Percentiles rank a stretch among this genome's conserved stretches.
These are phyloP conservation scores for Acronicta psi DNA, from an alignment of 2,888 invertebrate genomes.

Conservation along the genomic window DNA sequence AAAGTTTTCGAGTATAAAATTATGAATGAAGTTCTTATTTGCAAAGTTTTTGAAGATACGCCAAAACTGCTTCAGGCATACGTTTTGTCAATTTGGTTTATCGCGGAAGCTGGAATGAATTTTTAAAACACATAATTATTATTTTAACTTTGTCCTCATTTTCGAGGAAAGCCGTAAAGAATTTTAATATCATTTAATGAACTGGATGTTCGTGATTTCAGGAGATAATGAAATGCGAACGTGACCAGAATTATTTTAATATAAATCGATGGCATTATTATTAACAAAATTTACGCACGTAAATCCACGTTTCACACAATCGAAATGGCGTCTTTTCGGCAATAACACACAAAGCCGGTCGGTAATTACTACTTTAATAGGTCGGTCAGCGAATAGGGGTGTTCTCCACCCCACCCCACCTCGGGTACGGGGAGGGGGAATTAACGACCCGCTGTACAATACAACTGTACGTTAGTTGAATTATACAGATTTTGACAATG, in stretches of 20 bases:
- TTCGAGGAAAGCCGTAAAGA: neutral
- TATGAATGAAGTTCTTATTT: conserved; percentile 49
- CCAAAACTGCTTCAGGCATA: conserved; percentile 49
- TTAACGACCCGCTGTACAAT: conserved; percentile 71
- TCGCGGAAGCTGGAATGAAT: conserved; percentile 11
- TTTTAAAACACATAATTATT: conserved; percentile 4
- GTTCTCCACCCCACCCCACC: conserved; percentile 38
- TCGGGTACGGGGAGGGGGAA: conserved; percentile 44
- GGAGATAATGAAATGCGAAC: conserved; percentile 5
- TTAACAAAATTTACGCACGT: conserved; percentile 17
- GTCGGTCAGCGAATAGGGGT: conserved; percentile 76
- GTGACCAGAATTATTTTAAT: conserved; percentile 15
- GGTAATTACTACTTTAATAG: conserved; percentile 86
- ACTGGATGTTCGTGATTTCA: conserved; percentile 1
- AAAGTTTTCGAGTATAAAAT: conserved; percentile 47
- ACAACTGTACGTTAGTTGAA: conserved; percentile 74
- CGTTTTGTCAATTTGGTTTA: conserved; percentile 41
- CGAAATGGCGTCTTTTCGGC: conserved; percentile 78
- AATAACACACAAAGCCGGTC: conserved; percentile 79
- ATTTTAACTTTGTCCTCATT: too few species aligned
- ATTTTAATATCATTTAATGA: neutral
- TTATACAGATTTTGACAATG: conserved; percentile 76
- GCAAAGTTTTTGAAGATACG: conserved; percentile 56
- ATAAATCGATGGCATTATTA: conserved; percentile 31
- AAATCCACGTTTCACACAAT: conserved; percentile 60